Conservation (phyloP, 2,113 vertebrate genomes). For the Stigmatopora nigra region DNA sequence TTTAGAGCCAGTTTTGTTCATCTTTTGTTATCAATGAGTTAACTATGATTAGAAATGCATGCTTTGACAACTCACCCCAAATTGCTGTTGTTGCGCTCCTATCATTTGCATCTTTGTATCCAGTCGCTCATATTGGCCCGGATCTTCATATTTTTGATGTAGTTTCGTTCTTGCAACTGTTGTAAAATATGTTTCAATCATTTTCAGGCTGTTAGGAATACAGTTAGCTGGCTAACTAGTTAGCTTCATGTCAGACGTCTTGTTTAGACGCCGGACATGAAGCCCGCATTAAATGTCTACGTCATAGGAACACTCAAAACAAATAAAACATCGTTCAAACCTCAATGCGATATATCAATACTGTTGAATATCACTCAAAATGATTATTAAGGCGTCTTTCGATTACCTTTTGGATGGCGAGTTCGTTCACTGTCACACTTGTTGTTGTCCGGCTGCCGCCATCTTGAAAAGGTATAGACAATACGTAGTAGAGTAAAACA, state of each 20-base stretch:
- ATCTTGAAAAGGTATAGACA: neutral
- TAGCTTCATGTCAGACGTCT: neutral
- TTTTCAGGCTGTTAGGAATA: too few species aligned
- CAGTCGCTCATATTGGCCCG: neutral
- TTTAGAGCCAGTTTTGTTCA: too few species aligned
- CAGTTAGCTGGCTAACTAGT: neutral
- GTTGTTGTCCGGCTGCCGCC: too few species aligned
- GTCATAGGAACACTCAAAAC: too few species aligned
- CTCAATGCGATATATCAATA: too few species aligned
- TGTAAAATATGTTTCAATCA: neutral
- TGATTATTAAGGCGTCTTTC: too few species aligned
- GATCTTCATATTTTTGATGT: neutral
- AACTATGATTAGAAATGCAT: neutral
- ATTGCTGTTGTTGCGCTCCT: neutral
- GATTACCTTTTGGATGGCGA: too few species aligned
- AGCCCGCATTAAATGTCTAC: too few species aligned
- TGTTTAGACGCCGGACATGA: too few species aligned
- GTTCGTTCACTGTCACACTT: too few species aligned
- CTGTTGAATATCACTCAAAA: too few species aligned
- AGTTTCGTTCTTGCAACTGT: neutral
- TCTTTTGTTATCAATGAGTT: neutral
- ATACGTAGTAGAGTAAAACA: neutral
- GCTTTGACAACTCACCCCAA: neutral
- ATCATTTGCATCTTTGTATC: neutral
- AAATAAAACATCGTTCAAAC: too few species aligned